Evolutionary conservation across 2,888 invertebrate species (phyloP).

Genomic region (Tenthredo amoena): DNA sequence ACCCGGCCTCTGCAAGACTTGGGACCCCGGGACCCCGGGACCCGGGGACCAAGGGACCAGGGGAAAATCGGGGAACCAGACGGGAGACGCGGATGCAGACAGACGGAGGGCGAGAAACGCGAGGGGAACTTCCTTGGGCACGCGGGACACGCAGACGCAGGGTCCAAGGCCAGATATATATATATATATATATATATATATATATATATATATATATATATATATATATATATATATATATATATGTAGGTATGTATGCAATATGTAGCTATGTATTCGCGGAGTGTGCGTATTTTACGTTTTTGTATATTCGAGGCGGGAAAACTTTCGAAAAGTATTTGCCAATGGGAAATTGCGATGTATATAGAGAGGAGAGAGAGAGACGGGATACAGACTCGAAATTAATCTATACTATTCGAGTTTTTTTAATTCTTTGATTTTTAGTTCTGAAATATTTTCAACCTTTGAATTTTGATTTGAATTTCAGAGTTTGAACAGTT

Average conservation of each 20-base stretch:
- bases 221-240: not conserved
- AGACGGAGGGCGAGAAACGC: conserved; percentile 8
- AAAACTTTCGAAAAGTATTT: too few species aligned
- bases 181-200: not conserved
- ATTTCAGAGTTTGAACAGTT: too few species aligned
- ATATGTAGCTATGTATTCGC: too few species aligned
- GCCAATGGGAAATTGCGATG: too few species aligned
- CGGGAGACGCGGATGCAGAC: conserved; percentile 39
- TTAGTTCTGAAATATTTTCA: too few species aligned
- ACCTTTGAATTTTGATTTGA: too few species aligned
- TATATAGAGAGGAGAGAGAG: too few species aligned
- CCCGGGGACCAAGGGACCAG: not conserved
- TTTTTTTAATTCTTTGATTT: too few species aligned
- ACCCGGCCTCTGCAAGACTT: not conserved
- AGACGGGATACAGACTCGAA: too few species aligned
- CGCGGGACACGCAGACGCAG: conserved; percentile 13
- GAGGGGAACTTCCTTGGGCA: conserved; percentile 29
- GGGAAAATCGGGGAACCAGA: conserved; percentile 3
- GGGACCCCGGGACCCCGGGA: not conserved
- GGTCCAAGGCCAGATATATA: conserved; percentile 4
- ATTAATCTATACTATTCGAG: too few species aligned
- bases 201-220: not conserved
- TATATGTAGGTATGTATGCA: too few species aligned
- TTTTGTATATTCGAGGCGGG: too few species aligned
- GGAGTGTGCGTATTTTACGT: not conserved